These are phyloP conservation scores for Daptonema setosum DNA, from an alignment of 2,888 invertebrate genomes.

Conservation along the genomic window DNA sequence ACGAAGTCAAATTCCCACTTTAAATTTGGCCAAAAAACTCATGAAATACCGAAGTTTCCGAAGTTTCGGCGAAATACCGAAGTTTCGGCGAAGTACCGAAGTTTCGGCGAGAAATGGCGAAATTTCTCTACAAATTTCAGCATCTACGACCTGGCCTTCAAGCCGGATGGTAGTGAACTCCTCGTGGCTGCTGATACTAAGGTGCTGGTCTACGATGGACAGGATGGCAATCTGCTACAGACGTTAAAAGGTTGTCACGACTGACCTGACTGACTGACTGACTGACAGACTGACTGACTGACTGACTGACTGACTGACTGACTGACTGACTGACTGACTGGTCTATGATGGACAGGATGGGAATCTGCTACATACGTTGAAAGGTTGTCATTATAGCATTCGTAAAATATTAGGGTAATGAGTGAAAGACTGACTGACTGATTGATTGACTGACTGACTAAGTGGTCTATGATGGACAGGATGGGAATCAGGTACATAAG, in stretches of 20 bases:
- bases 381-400: too few species aligned
- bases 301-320: too few species aligned
- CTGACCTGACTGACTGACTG: neutral
- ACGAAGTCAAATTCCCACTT: too few species aligned
- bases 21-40: too few species aligned
- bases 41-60: too few species aligned
- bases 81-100: too few species aligned
- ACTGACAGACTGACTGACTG: too few species aligned
- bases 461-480: slow-evolving; percentile 74
- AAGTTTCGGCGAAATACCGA: too few species aligned
- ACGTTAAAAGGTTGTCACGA: slow-evolving; percentile 67
- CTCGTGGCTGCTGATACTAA: slow-evolving; percentile 80
- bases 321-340: slow-evolving; percentile 72
- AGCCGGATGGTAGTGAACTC: slow-evolving; percentile 76
- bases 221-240: slow-evolving; percentile 68
- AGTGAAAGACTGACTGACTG: too few species aligned
- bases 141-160: slow-evolving; percentile 79
- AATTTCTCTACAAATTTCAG: too few species aligned
- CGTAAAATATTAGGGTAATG: neutral
- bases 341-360: slow-evolving; percentile 83
- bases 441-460: slow-evolving; percentile 51
- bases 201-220: slow-evolving; percentile 79
- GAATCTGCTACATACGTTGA: slow-evolving; percentile 63
- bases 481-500: slow-evolving; percentile 70
- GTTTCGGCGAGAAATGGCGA: too few species aligned